Evolutionary conservation across 2,888 invertebrate genomes (phyloP).

Genomic region (Didymodactylos carnosus): DNA sequence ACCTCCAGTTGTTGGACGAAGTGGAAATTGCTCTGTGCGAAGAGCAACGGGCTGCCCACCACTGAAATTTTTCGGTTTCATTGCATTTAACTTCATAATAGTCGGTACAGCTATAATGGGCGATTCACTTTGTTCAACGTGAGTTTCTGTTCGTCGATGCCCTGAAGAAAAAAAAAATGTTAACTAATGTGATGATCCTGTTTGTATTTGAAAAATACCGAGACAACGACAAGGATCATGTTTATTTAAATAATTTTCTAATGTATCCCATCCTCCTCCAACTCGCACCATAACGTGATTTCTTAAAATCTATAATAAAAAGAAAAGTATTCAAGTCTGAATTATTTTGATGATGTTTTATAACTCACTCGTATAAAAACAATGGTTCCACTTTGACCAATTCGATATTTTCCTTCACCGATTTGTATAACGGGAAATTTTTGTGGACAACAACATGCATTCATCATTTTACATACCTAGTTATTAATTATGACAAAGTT

Average conservation of each 20-base stretch:
- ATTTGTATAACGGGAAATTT: constrained; percentile 10
- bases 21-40: not conserved
- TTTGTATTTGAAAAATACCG: too few relatives aligned
- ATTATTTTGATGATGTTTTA: not conserved
- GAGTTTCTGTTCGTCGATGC: not conserved
- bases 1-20: not conserved
- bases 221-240: constrained; percentile 88
- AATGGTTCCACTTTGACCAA: constrained; percentile 79
- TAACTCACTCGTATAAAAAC: constrained; percentile 78
- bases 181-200: too few relatives aligned
- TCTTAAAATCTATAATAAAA: constrained; percentile 52
- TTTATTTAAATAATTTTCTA: constrained; percentile 82
- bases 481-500: too few relatives aligned
- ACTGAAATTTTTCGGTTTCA: not conserved
- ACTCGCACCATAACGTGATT: constrained; percentile 94
- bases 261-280: constrained; percentile 92
- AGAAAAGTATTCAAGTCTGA: not conserved
- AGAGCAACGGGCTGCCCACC: not conserved
- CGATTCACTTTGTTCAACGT: not conserved
- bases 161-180: not conserved
- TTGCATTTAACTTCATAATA: not conserved
- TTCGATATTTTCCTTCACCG: constrained; percentile 62
- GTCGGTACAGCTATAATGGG: not conserved
- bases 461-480: not conserved
- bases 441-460: constrained; percentile 9